A percentile compares a stretch with the other conserved stretches of the same genome.
These are phyloP conservation scores for Brachyrhaphis roseni DNA, from an alignment of 2,797 vertebrate species.

Conservation along the genomic window DNA sequence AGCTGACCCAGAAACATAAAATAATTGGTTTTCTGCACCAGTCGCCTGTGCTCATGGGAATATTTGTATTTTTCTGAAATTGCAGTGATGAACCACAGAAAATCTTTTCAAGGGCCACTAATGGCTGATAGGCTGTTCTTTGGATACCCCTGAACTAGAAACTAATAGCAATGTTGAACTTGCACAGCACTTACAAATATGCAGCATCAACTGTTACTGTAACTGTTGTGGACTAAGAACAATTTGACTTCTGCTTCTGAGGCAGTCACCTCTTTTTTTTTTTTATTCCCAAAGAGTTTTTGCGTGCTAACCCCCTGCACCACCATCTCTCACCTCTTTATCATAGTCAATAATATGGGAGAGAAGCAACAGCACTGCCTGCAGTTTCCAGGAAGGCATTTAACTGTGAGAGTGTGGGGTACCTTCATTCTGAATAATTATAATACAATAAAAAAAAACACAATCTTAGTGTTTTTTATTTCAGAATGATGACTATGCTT, in stretches of 20 bases:
- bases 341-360: neutral
- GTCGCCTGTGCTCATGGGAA: neutral
- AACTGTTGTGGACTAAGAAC: no score
- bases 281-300: no score
- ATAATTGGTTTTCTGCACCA: neutral
- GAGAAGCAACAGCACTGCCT: neutral
- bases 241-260: no score
- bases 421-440: neutral
- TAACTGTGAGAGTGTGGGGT: neutral
- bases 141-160: neutral
- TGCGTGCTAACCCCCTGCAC: no score
- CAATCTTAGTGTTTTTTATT: neutral
- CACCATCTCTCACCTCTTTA: no score
- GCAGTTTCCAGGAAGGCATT: neutral
- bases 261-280: no score
- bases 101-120: neutral
- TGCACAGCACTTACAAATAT: neutral
- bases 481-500: neutral
- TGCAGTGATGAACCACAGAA: neutral
- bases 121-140: neutral
- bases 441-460: neutral
- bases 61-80: neutral
- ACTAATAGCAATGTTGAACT: neutral
- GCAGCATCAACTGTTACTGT: neutral
- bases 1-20: neutral